Evolutionary conservation across 2,113 vertebrate genomes (phyloP), one percentile per base, ranked within the genome.

Genomic region (Brachypodius melanocephalos): DNA sequence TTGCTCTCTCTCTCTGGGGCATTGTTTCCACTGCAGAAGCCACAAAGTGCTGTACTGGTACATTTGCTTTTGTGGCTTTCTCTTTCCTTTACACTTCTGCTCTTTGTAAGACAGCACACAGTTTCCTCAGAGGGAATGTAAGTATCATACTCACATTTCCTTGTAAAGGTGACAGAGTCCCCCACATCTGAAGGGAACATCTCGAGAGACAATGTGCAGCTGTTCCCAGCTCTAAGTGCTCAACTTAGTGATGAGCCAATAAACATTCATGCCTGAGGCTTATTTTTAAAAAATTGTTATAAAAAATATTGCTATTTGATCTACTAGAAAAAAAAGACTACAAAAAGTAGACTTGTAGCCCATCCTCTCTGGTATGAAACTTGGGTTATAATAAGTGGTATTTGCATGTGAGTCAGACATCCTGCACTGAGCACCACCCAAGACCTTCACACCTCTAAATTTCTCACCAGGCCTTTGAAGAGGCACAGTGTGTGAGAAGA

Each of bases 1-100:
- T 6, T 21, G 16, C 34, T 36, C 1, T n/a, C 61, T 49, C 51
- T 38, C 78, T 62, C 88, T 69, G 85, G 7, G 8, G 72, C 57
- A 45, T 52, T 75, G 55, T 93, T 96, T 93, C 76, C 86, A 90
- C 69, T 86, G 67, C 55, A 82, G 71, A 97, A 92, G 34, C 93
- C 84, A 72, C 84, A 94, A 14, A 57, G 48, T 0, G 2, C 25
- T 57, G 20, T 3, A 45, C 9, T 67, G 11, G 1, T 3, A 15
- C 12, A 26, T 24, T 72, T 63, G 57, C 57, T 84, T 57, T 42
- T 92, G 68, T 75, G 61, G 34, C 66, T 84, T 57, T 26, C 32
- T 84, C 63, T 84, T 59, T 75, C 61, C n/a, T 66, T 59, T n/a
- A 32, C 22, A 57, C 57, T 36, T 36, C 48, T 17, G 31, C 34